Evolutionary conservation across 1,140 invertebrate species (phyloP).

Genomic region (Cotesia vestalis): DNA sequence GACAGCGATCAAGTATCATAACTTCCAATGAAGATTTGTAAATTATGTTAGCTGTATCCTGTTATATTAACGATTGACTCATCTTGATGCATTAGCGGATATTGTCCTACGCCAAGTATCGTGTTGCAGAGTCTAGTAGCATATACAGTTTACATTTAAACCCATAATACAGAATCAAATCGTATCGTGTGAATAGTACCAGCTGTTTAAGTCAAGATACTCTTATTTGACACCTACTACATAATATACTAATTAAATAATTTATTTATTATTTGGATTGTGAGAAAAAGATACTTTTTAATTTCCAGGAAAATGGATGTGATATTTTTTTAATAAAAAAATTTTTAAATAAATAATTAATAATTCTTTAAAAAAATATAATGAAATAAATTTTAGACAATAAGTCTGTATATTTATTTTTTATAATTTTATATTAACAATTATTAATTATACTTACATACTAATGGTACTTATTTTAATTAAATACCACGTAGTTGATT

Average conservation of each 20-base stretch:
- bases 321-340: background rate
- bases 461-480: no score
- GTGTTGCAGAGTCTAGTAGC: conserved; percentile 31
- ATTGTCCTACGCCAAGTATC: conserved; percentile 35
- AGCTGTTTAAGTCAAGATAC: conserved; percentile 27
- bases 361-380: no score
- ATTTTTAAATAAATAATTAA: background rate
- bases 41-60: conserved; percentile 9
- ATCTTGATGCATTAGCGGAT: conserved; percentile 13
- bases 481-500: no score
- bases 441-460: no score
- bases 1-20: conserved; percentile 2
- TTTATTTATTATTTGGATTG: conserved; percentile 13
- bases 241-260: background rate
- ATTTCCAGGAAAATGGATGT: no score
- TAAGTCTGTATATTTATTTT: no score
- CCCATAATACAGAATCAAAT: no score
- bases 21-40: conserved; percentile 12
- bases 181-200: conserved; percentile 37
- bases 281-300: no score
- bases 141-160: conserved; percentile 8
- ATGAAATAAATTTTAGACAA: no score
- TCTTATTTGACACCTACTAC: conserved; percentile 9
- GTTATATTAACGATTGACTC: conserved; percentile 5
- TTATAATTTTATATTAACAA: no score